Conservation (phyloP, 2,113 vertebrate species). For the Larimichthys crocea region DNA sequence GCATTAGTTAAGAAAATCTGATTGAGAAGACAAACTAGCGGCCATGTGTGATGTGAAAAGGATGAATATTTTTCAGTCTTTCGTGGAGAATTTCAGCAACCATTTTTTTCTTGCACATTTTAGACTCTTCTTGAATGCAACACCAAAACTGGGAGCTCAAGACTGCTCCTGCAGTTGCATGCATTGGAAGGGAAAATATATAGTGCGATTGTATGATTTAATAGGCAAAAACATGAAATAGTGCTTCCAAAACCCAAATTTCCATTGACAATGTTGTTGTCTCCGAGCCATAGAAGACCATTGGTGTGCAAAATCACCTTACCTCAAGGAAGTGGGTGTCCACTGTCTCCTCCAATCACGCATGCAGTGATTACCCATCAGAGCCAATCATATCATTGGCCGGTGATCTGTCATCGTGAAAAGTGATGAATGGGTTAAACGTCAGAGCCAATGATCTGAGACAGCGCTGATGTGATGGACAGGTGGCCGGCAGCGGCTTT, state of each 20-base stretch:
- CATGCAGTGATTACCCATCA: conserved; percentile 59
- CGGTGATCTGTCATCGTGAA: conserved; percentile 54
- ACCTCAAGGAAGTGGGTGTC: conserved; percentile 60
- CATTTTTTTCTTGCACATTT: not conserved
- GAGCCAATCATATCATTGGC: conserved; percentile 67
- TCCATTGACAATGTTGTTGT: not conserved
- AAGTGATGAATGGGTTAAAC: conserved; percentile 73
- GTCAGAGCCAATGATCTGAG: conserved; percentile 68
- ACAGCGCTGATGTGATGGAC: conserved; percentile 74
- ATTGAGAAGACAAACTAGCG: not conserved
- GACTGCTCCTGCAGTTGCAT: not conserved
- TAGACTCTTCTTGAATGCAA: not conserved
- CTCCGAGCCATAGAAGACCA: conserved; percentile 6
- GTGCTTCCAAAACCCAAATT: not conserved
- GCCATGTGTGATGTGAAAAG: not conserved
- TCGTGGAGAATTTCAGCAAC: not conserved
- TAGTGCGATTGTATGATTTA: not conserved
- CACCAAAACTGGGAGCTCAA: not conserved
- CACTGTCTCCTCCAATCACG: conserved; percentile 65
- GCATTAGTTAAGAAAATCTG: not conserved
- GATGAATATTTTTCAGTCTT: not conserved
- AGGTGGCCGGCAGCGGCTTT: conserved; percentile 81
- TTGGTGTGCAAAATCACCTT: conserved; percentile 45
- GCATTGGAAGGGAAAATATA: no score
- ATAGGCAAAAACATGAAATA: not conserved